Evolutionary conservation across 2,113 vertebrate genomes (phyloP).

Genomic region (Pipa parva): DNA sequence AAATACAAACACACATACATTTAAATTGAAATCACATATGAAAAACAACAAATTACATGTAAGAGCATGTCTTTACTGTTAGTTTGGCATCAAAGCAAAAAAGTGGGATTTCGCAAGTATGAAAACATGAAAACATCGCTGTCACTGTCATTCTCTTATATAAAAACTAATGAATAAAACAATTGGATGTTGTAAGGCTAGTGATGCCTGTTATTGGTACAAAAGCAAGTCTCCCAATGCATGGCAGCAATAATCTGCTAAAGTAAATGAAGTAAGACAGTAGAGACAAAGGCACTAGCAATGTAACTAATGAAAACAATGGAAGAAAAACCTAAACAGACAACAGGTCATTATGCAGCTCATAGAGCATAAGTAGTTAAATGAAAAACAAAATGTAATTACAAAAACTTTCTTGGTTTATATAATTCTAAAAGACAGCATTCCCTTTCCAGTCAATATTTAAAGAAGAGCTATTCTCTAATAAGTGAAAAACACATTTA

Average conservation of each 20-base stretch:
- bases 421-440: no score
- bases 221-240: slow-evolving; percentile 1
- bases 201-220: slow-evolving; percentile 2
- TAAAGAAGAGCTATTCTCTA: no score
- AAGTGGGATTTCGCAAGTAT: no score
- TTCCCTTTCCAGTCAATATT: no score
- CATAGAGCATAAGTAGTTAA: background rate
- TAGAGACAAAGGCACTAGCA: no score
- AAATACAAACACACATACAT: no score
- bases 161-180: background rate
- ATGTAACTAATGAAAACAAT: background rate
- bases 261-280: background rate
- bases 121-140: background rate
- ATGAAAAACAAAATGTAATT: background rate
- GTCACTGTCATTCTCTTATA: background rate
- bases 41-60: no score
- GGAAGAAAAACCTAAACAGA: background rate
- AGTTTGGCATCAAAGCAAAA: background rate
- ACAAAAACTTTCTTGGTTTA: background rate
- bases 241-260: background rate
- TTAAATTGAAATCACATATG: no score
- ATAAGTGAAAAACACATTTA: no score
- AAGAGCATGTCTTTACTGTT: no score
- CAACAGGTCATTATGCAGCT: no score
- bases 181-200: background rate